Base-by-base conservation (phyloP, 2,113 vertebrate genomes). In the Syngnathoides biaculeatus region DNA sequence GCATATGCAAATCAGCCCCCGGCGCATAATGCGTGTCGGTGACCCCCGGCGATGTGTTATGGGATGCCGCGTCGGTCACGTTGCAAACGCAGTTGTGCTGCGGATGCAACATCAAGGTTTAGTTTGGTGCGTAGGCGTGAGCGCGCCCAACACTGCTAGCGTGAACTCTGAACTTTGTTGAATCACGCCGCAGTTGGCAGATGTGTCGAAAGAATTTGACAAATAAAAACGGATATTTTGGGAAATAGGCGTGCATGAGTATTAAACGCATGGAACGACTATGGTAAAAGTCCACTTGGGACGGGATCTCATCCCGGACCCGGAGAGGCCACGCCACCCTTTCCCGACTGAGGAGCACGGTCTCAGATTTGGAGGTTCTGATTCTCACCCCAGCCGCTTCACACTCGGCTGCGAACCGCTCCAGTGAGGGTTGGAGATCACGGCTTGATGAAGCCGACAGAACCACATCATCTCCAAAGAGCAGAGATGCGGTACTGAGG, bases 61-160 rank as follows among this genome's bases (percentile, higher is more conserved):
- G n/a, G 42, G 20, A 62, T 62, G 39, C 58, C 10, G 11, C 48
- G 20, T 42, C 13, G 40, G 6, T 12, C 11, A 47, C n/a, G 19
- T 53, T 24, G 20, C 50, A 22, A 14, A 27, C 3, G 26, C 14
- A 17, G 27, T 20, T 9, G 17, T 7, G 11, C 39, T 24, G 20
- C 14, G 59, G 38, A 61, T n/a, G 20, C 2, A 42, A 73, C 61
- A 67, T 78, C 61, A 71, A 73, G 75, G 77, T 74, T 76, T 80
- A n/a, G 68, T 70, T 57, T 76, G 64, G 62, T 70, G 77, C 72
- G 82, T 79, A 74, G 83, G 86, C 72, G 84, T 74, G 48, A 79
- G 76, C 55, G 12, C 24, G 26, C 55, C 24, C 52, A 55, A 26
- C 52, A 30, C 26, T 30, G 35, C 53, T n/a, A n/a, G 66, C 9